phyloP scores from a whole-genome alignment of 2,797 vertebrate genomes.

The Eutrigla gurnardus region DNA sequence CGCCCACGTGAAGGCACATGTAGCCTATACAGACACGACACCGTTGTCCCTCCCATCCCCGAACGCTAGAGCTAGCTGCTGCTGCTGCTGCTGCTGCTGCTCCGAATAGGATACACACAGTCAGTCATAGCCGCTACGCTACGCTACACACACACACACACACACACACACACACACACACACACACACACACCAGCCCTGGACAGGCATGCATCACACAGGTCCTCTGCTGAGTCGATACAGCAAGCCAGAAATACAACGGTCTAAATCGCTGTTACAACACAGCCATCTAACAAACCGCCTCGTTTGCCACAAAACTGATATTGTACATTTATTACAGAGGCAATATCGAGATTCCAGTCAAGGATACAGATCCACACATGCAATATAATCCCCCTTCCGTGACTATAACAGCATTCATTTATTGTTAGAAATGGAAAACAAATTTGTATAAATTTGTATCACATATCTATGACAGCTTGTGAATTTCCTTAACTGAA shows the following conservation, averaged over 20 bases:
- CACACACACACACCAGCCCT: conserved; percentile 32
- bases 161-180: conserved; percentile 25
- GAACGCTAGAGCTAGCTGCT: conserved; percentile 60
- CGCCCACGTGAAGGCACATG: conserved; percentile 48
- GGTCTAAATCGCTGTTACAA: conserved; percentile 45
- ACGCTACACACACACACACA: conserved; percentile 28
- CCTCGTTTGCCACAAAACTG: conserved; percentile 41
- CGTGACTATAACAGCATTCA: conserved; percentile 39
- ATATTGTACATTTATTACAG: conserved; percentile 53
- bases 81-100: conserved; percentile 64
- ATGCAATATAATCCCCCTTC: conserved; percentile 30
- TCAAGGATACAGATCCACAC: conserved; percentile 53
- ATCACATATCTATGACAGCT: conserved; percentile 44
- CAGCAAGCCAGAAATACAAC: conserved; percentile 34
- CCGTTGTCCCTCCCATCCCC: conserved; percentile 46
- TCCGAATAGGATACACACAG: conserved; percentile 56
- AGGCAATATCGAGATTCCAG: conserved; percentile 50
- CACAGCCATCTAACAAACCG: conserved; percentile 37
- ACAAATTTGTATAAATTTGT: conserved; percentile 45
- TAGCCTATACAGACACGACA: conserved; percentile 47
- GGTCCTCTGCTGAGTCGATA: conserved; percentile 38
- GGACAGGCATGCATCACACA: conserved; percentile 58
- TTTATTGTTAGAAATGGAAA: conserved; percentile 52
- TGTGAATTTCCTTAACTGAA: conserved; percentile 23
- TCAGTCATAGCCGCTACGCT: conserved; percentile 29